Percentiles rank a stretch among this genome's conserved stretches.
Conservation (phyloP, 2,113 vertebrate genomes). For the Leptodactylus fuscus region DNA sequence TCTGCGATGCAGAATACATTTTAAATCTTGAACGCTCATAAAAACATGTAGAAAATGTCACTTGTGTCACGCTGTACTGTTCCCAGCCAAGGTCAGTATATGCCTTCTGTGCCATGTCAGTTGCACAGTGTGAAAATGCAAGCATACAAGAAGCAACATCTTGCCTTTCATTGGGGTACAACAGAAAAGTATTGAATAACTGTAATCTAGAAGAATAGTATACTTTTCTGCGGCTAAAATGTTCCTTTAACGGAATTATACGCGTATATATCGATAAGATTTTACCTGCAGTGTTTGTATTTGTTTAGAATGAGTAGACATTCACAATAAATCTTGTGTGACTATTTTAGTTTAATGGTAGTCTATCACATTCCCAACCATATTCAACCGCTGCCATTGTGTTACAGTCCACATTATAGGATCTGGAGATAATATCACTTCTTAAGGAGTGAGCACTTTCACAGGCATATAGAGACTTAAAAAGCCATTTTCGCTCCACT, state of each 20-base stretch:
- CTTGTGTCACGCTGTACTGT: constrained; percentile 32
- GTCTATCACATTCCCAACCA: too few relatives aligned
- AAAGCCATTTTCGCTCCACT: too few relatives aligned
- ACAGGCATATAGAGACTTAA: too few relatives aligned
- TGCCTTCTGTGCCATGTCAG: constrained; percentile 25
- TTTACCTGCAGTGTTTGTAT: too few relatives aligned
- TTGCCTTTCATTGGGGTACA: constrained; percentile 1
- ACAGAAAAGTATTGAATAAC: not conserved
- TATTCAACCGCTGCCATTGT: too few relatives aligned
- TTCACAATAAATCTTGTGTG: too few relatives aligned
- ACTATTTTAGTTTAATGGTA: too few relatives aligned
- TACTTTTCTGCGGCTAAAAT: not conserved
- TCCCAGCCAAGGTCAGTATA: constrained; percentile 34
- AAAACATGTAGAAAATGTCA: constrained; percentile 46
- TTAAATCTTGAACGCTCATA: constrained; percentile 32
- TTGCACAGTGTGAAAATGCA: constrained; percentile 33
- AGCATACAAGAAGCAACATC: constrained; percentile 25
- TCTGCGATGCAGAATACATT: constrained; percentile 40
- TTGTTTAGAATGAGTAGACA: too few relatives aligned
- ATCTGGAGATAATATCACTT: too few relatives aligned
- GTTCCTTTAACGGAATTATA: not conserved
- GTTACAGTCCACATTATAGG: too few relatives aligned
- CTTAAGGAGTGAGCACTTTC: too few relatives aligned
- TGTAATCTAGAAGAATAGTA: not conserved
- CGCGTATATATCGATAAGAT: too few relatives aligned